These are phyloP conservation scores for Sinonovacula constricta DNA, from an alignment of 1,140 invertebrate species.

Conservation along the genomic window DNA sequence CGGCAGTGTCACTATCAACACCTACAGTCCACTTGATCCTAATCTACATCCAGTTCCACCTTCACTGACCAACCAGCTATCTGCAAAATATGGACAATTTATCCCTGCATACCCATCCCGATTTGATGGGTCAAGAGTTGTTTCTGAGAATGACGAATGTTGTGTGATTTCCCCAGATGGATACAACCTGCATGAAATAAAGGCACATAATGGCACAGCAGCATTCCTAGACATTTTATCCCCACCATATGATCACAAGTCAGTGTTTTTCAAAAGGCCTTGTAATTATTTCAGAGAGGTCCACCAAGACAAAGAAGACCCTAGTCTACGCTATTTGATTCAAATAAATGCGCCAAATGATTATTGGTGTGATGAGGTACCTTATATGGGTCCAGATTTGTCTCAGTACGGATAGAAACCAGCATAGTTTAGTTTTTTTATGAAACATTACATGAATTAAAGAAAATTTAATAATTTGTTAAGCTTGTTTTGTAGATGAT, in stretches of 20 bases:
- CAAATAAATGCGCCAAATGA: not conserved
- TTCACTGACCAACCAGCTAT: conserved; percentile 30
- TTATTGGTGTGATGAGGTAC: conserved; percentile 28
- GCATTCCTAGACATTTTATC: conserved; percentile 94
- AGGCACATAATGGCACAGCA: conserved; percentile 84
- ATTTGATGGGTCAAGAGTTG: conserved; percentile 13
- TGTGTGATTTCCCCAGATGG: conserved; percentile 83
- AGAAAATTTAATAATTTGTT: no score
- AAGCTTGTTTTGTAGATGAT: no score
- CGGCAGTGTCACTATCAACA: conserved; percentile 85
- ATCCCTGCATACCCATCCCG: conserved; percentile 17
- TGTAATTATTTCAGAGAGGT: conserved; percentile 26
- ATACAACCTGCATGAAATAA: conserved; percentile 91
- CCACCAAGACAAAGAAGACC: not conserved
- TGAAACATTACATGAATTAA: no score
- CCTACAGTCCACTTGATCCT: conserved; percentile 75
- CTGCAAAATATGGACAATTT: conserved; percentile 4
- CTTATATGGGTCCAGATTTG: conserved; percentile 7
- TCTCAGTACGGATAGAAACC: no score
- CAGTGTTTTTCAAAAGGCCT: not conserved
- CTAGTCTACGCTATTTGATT: conserved; percentile 15
- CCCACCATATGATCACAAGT: conserved; percentile 85
- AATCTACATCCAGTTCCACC: not conserved
- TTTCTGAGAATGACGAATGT: conserved; percentile 79
- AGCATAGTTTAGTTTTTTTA: no score